Evolutionary conservation across 2,797 vertebrate genomes (phyloP).

Genomic region (Oreortyx pictus): DNA sequence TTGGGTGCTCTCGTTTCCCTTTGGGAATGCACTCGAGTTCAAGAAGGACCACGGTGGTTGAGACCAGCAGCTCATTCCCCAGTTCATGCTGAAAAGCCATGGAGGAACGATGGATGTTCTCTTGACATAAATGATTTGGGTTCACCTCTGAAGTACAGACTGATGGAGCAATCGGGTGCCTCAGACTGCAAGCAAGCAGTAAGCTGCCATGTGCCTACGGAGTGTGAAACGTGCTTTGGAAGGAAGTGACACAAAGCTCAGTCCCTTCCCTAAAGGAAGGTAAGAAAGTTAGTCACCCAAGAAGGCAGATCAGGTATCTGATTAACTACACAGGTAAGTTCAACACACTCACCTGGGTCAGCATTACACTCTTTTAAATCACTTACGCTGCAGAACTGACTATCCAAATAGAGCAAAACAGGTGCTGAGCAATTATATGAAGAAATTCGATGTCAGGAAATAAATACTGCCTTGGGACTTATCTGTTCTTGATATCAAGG

Average conservation of each 20-base stretch:
- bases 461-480: neutral
- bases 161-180: neutral
- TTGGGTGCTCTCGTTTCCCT: neutral
- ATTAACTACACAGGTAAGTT: neutral
- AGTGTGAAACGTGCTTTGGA: neutral
- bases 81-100: neutral
- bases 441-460: neutral
- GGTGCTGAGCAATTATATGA: neutral
- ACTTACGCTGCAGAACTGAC: neutral
- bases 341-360: neutral
- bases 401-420: neutral
- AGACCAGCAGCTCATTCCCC: neutral
- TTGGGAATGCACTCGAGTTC: rapidly evolving
- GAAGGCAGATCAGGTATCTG: neutral
- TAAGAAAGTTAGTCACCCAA: neutral
- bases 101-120: neutral
- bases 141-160: neutral
- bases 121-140: neutral
- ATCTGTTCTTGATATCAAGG: neutral
- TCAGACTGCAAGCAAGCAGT: neutral
- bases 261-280: neutral
- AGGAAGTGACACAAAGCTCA: neutral
- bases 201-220: neutral
- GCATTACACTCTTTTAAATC: neutral
- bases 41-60: neutral